A percentile compares a stretch with the other conserved stretches of the same genome.
These are phyloP conservation scores for Rhinolophus sinicus DNA, from an alignment of 2,113 vertebrate species.

Conservation along the genomic window DNA sequence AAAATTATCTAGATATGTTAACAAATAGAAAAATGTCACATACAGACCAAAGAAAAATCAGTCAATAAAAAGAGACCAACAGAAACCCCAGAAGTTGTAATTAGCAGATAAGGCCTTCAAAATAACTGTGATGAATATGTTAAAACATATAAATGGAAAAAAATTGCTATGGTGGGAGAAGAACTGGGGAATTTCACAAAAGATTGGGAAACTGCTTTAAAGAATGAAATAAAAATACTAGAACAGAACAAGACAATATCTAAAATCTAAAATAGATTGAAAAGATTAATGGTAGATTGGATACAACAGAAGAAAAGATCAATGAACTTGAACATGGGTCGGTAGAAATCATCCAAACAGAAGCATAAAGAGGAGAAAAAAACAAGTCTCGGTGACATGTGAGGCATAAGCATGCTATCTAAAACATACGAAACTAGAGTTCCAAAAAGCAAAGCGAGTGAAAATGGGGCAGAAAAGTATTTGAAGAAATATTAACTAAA, in stretches of 20 bases:
- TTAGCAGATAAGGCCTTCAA: background rate
- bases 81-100: background rate
- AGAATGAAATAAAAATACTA: slow-evolving; percentile 23
- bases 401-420: background rate
- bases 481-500: background rate
- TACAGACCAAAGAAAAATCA: slow-evolving; percentile 5
- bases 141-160: background rate
- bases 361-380: background rate
- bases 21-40: background rate
- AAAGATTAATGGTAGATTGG: background rate
- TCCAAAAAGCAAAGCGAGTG: background rate
- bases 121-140: background rate
- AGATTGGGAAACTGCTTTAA: background rate
- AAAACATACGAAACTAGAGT: background rate
- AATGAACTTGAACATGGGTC: background rate
- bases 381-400: background rate
- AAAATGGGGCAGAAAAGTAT: background rate
- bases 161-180: background rate
- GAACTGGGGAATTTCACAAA: background rate
- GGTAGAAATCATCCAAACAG: background rate
- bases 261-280: background rate
- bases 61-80: background rate
- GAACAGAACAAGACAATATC: background rate
- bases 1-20: background rate
- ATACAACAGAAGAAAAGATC: background rate